Evolutionary conservation across 1,140 invertebrate genomes (phyloP), one percentile per base, ranked within the genome.

Genomic region (Drosophila lacteicornis): DNA sequence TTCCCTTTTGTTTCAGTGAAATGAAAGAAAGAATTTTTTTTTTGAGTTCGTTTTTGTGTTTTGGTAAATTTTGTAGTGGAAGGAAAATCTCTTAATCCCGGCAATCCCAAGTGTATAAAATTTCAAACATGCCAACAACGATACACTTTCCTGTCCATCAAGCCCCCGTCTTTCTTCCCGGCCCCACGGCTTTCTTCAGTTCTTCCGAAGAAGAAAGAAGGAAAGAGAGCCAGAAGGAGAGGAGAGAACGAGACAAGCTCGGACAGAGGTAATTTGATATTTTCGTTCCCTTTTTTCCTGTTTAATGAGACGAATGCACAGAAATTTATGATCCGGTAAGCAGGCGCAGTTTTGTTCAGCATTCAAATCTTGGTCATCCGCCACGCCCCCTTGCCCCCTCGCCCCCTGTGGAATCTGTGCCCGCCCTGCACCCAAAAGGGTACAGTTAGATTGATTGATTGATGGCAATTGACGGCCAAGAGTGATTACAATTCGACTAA

Each of bases 241-340:
- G 12, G 19, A 57, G 66, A 13, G 36, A 46, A 71, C 38, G 12
- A 22, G 51, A 40, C 19, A 36, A 40, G 33, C 51, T 55, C 30
- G 66, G 45, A 33, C 60, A 11, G 47, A 46, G 58, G 91, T 91
- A 91, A 91, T 84, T 75, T 74, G 86, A 91, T 91, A 91, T 67
- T 91, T 91, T 91, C 86, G 83, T 81, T 91, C 80, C 85, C 84
- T 82, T 92, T 83, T 56, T 59, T 61, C 67, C 67, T 91, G 91
- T 76, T 92, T 92, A 92, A 92, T 92, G 91, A 92, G 84, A 92
- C 91, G 84, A 74, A 91, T 92, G 91, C 91, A 92, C 91, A 92
- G 81, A 92, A 91, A 91, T 92, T 92, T 92, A 91, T 91, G 91
- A 91, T 91, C 83, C 77, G 91, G 80, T 87, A 78, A 75, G 75